These are phyloP conservation scores for Gonioctena quinquepunctata DNA, from an alignment of 1,140 invertebrate species.

Conservation along the genomic window DNA sequence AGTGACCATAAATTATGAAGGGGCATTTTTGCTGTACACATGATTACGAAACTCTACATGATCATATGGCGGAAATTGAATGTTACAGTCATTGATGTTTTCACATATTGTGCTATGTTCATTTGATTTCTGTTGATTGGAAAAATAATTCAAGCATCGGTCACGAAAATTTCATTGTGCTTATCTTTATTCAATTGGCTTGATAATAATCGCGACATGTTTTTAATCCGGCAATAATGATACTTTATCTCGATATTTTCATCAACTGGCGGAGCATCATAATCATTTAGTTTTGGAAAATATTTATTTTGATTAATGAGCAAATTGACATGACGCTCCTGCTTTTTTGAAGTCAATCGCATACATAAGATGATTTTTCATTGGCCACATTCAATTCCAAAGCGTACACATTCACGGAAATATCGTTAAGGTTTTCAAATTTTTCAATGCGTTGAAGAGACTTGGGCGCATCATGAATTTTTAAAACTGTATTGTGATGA, in stretches of 20 bases:
- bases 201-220: conserved; percentile 39
- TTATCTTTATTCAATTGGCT: conserved; percentile 39
- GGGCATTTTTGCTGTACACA: conserved; percentile 37
- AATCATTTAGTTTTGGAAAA: conserved; percentile 10
- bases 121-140: conserved; percentile 31
- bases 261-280: conserved; percentile 21
- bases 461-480: no score
- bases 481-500: no score
- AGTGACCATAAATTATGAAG: conserved; percentile 51
- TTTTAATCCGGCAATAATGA: conserved; percentile 47
- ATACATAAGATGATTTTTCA: conserved; percentile 11
- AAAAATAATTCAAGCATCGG: conserved; percentile 46
- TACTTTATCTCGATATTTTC: conserved; percentile 23
- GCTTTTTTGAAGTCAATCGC: conserved; percentile 16
- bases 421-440: neutral
- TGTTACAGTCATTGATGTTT: conserved; percentile 14
- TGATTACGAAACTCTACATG: conserved; percentile 42
- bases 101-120: conserved; percentile 30
- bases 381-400: conserved; percentile 17
- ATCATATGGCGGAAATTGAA: conserved; percentile 23
- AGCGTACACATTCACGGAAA: no score
- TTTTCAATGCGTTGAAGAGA: neutral
- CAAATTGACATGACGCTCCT: conserved; percentile 40
- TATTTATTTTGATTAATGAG: conserved; percentile 39
- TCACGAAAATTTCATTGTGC: conserved; percentile 42